Percentiles rank a stretch among this genome's conserved stretches.
Evolutionary conservation across 1,140 invertebrate genomes (phyloP).

Genomic region (Brachionus rubens): DNA sequence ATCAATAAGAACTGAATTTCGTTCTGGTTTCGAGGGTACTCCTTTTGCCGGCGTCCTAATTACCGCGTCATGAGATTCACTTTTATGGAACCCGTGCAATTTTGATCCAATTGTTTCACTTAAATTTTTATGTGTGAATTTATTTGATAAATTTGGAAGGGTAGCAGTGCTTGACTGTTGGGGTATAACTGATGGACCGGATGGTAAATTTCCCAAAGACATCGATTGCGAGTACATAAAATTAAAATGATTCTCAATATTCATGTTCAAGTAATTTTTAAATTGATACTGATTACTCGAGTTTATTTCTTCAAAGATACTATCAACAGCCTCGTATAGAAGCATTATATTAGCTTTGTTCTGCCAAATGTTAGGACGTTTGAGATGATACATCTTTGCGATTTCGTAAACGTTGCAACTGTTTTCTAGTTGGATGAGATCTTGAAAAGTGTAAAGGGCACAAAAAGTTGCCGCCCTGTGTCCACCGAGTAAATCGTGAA

Average conservation of each 20-base stretch:
- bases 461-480: conserved; percentile 34
- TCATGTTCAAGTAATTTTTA: conserved; percentile 39
- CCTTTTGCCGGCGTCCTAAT: background rate
- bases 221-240: conserved; percentile 19
- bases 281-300: conserved; percentile 35
- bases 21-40: background rate
- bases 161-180: background rate
- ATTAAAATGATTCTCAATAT: conserved; percentile 42
- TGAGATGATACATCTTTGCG: conserved; percentile 39
- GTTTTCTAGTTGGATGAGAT: conserved; percentile 32
- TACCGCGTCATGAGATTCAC: background rate
- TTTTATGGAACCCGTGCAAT: background rate
- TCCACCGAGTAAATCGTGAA: conserved; percentile 36
- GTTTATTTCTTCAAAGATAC: conserved; percentile 13
- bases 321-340: conserved; percentile 17
- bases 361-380: conserved; percentile 29
- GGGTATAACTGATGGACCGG: background rate
- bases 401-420: conserved; percentile 43
- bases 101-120: background rate
- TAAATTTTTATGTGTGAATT: background rate
- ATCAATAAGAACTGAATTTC: background rate
- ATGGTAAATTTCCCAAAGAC: conserved; percentile 10
- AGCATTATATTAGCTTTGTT: conserved; percentile 14
- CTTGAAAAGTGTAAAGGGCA: conserved; percentile 32
- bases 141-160: background rate